phyloP scores from a whole-genome alignment of 2,113 vertebrate species.

The Rhea americana region DNA sequence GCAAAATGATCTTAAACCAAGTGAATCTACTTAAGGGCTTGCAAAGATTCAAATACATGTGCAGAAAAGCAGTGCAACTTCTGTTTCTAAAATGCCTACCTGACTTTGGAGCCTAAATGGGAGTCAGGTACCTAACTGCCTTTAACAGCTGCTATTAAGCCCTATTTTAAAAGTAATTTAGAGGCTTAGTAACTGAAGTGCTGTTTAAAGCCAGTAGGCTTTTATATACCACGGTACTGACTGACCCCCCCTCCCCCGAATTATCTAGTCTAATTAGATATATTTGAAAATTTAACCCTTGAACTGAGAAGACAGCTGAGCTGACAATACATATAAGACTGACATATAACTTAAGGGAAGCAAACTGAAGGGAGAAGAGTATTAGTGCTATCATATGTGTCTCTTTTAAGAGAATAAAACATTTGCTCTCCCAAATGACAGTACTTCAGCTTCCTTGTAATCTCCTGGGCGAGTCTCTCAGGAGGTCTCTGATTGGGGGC shows the following conservation, averaged over 20 bases:
- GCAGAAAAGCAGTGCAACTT: accelerated
- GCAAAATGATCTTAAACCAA: background rate
- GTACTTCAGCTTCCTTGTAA: background rate
- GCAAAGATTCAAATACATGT: background rate
- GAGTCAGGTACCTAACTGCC: background rate
- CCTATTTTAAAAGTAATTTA: background rate
- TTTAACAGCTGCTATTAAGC: no score
- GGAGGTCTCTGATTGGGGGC: background rate
- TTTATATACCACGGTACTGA: background rate
- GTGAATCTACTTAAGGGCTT: background rate
- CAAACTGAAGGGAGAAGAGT: background rate
- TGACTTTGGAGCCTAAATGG: accelerated
- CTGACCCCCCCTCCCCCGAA: no score
- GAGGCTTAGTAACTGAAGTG: background rate
- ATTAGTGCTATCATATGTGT: background rate
- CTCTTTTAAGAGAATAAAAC: background rate
- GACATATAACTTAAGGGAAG: background rate
- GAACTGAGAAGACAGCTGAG: background rate
- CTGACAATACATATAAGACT: accelerated
- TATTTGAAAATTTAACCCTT: background rate
- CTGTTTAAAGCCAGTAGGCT: background rate
- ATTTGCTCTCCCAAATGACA: accelerated
- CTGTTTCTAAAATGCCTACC: accelerated
- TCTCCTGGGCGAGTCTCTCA: background rate
- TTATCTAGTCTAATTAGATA: accelerated